phyloP scores from a whole-genome alignment of 2,888 invertebrate genomes.

The Yponomeuta plumbellus region DNA sequence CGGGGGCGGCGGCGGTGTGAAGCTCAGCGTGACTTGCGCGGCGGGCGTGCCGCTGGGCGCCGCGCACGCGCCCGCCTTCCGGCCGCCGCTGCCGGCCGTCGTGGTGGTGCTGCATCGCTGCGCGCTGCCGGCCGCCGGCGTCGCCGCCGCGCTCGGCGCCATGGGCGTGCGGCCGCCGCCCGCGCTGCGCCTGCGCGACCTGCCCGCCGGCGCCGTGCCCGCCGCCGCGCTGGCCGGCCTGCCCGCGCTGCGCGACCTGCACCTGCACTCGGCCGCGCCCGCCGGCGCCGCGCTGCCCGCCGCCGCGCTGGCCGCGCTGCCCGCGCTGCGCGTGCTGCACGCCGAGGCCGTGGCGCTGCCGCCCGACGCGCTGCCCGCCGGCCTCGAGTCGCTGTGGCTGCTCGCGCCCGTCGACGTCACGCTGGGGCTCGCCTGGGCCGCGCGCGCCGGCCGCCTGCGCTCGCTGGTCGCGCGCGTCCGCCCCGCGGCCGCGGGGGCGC shows the following conservation, averaged over 20 bases:
- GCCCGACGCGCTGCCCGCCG: neutral
- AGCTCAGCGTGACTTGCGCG: neutral
- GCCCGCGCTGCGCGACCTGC: slow-evolving; percentile 18
- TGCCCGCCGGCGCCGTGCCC: slow-evolving; percentile 13
- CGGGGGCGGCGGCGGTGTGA: neutral
- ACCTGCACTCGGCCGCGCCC: slow-evolving; percentile 16
- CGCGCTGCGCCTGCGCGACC: slow-evolving; percentile 6
- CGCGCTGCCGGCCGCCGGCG: too few species aligned
- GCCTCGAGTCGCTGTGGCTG: neutral
- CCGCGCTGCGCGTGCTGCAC: neutral
- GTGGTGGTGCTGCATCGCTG: too few species aligned
- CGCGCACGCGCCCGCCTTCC: slow-evolving; percentile 20
- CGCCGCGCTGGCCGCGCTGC: slow-evolving; percentile 15
- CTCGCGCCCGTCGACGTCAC: neutral
- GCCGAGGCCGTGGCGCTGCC: neutral
- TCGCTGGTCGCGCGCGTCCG: neutral
- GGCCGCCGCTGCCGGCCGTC: slow-evolving; percentile 3
- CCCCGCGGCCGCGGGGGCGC: neutral
- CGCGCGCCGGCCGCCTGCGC: slow-evolving; percentile 2
- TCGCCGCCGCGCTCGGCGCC: too few species aligned
- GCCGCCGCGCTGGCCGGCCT: slow-evolving; percentile 11
- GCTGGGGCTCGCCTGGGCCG: slow-evolving; percentile 8
- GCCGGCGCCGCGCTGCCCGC: slow-evolving; percentile 6
- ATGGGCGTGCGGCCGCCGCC: neutral
- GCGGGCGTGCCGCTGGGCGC: neutral